phyloP scores from a whole-genome alignment of 2,113 vertebrate genomes.

The Mellivora capensis region DNA sequence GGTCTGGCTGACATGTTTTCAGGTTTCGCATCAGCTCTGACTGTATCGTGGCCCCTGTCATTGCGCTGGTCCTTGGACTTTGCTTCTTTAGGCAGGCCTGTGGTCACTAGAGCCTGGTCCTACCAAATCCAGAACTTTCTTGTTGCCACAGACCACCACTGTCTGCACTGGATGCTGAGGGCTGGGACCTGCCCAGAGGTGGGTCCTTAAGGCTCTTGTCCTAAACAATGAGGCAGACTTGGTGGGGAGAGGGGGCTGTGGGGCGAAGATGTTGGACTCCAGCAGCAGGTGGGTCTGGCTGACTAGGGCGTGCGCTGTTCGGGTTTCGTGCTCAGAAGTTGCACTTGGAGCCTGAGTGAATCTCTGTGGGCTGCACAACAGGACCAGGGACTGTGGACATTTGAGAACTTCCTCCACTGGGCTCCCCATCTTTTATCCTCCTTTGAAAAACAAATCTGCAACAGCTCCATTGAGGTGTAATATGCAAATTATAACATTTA shows the following conservation, averaged over 20 bases:
- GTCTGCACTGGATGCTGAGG: background rate
- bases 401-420: background rate
- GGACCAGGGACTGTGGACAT: background rate
- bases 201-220: background rate
- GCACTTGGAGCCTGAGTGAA: background rate
- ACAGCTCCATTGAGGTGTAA: background rate
- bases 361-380: background rate
- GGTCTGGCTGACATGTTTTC: background rate
- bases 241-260: background rate
- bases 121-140: background rate
- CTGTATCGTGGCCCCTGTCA: background rate
- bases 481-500: background rate
- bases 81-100: background rate
- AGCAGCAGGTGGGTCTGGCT: background rate
- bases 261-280: background rate
- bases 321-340: background rate
- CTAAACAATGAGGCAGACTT: background rate
- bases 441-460: background rate
- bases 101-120: background rate
- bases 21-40: background rate
- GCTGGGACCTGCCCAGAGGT: background rate
- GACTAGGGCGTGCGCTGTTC: background rate
- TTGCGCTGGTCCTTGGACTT: background rate
- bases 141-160: background rate
- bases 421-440: background rate